Base-by-base conservation (phyloP, 2,888 invertebrate species). In the Exephanes ischioxanthus region DNA sequence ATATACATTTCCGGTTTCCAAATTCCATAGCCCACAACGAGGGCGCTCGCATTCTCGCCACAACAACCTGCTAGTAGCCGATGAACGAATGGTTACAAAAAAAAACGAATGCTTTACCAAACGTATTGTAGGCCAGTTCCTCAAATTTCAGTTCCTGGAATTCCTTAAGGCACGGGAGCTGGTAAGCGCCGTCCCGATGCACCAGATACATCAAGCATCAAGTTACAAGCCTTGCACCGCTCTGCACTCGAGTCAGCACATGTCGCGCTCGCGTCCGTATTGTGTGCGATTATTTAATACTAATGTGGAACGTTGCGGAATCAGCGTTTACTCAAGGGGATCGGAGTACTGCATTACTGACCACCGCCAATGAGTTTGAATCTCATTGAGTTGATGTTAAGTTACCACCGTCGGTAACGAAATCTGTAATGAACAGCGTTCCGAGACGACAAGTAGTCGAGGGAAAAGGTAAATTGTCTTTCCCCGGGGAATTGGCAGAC, bases 341-440 rank as follows among this genome's bases (percentile, higher is more conserved):
- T 45, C 70, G 66, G n/a, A 19, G 72, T 51, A 14, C n/a, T n/a
- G 37, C 7, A 61, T 53, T 45, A 72, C 83, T 78, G 83, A 78
- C 83, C 58, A 33, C 45, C 33, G 48, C 51, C 77, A 71, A 63
- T 30, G 77, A 58, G 58, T 48, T 72, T 58, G 2, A 16, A 48
- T 26, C 58, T 16, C 55, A 53, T 45, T 53, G 66, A 77, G 55
- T 77, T 45, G 53, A 63, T 9, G 45, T 66, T 72, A 3, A 58
- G 22, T 58, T 11, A 22, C 22, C 58, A 11, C 22, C 3, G 22
- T 58, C 26, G 22, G 45, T 45, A 45, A 45, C 45, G 16, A 45
- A 45, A 11, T 45, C 45, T 45, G 14, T 45, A 70, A 41, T 11
- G 41, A 41, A 41, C 2, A 41, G 0, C 41, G 41, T 41, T 41